A percentile compares a stretch with the other conserved stretches of the same genome.
Evolutionary conservation across 2,797 vertebrate species (phyloP).

Genomic region (Orientallactaga sibirica): DNA sequence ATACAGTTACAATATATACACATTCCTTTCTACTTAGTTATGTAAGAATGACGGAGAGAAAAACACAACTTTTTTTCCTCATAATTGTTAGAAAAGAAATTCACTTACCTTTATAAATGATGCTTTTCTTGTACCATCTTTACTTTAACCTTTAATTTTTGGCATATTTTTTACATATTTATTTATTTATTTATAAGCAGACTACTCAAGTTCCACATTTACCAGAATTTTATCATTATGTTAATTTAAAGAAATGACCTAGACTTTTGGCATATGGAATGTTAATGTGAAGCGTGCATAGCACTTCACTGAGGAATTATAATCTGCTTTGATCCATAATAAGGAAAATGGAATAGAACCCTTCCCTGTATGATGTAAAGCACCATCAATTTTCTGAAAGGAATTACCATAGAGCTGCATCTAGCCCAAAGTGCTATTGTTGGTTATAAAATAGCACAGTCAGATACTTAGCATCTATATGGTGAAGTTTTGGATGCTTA

Average conservation of each 20-base stretch:
- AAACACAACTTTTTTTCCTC: background rate
- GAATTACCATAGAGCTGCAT: background rate
- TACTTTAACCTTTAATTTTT: conserved; percentile 20
- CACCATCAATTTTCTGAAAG: background rate
- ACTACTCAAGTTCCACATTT: background rate
- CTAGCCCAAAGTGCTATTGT: background rate
- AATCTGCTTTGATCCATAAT: background rate
- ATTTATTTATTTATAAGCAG: background rate
- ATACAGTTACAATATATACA: too few species aligned
- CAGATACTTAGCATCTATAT: background rate
- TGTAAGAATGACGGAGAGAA: background rate
- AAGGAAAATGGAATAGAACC: background rate
- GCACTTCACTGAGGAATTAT: background rate
- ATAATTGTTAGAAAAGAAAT: background rate
- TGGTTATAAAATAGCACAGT: background rate
- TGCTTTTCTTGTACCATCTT: background rate
- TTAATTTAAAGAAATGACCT: background rate
- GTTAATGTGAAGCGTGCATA: background rate
- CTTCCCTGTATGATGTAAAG: conserved; percentile 21
- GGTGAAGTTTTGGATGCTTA: background rate
- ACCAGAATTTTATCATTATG: background rate
- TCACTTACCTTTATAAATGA: background rate
- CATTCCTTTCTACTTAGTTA: fast-evolving
- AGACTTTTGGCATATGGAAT: background rate
- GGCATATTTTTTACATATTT: too few species aligned